A percentile compares a stretch with the other conserved stretches of the same genome.
phyloP scores from a whole-genome alignment of 1,140 invertebrate species.

The Diuraphis noxia region DNA sequence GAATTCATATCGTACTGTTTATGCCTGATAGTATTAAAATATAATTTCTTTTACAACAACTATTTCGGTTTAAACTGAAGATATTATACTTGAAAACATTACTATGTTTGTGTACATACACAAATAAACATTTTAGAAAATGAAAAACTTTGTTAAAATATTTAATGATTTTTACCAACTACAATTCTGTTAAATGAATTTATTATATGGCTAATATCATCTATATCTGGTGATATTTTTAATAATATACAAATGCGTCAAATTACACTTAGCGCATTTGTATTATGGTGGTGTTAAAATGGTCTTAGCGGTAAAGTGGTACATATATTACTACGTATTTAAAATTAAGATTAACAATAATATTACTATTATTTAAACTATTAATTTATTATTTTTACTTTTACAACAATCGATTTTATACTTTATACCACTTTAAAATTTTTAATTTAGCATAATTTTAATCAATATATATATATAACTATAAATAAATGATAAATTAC shows the following conservation, averaged over 20 bases:
- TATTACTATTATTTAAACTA: background rate
- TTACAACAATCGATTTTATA: background rate
- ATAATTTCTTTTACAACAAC: background rate
- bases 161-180: background rate
- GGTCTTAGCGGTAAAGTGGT: background rate
- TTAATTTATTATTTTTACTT: background rate
- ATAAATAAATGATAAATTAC: background rate
- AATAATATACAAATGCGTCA: background rate
- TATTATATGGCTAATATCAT: background rate
- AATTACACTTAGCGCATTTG: background rate
- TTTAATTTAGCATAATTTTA: background rate
- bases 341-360: background rate
- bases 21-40: background rate
- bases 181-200: background rate
- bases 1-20: background rate
- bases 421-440: background rate
- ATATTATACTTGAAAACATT: background rate
- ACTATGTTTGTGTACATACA: background rate
- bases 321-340: background rate
- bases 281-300: background rate
- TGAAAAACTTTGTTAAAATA: background rate
- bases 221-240: background rate
- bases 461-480: background rate
- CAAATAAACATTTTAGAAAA: background rate
- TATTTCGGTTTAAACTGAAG: background rate